A percentile compares a stretch with the other conserved stretches of the same genome.
phyloP scores from a whole-genome alignment of 2,888 invertebrate genomes.

The Caenorhabditis plicata region DNA sequence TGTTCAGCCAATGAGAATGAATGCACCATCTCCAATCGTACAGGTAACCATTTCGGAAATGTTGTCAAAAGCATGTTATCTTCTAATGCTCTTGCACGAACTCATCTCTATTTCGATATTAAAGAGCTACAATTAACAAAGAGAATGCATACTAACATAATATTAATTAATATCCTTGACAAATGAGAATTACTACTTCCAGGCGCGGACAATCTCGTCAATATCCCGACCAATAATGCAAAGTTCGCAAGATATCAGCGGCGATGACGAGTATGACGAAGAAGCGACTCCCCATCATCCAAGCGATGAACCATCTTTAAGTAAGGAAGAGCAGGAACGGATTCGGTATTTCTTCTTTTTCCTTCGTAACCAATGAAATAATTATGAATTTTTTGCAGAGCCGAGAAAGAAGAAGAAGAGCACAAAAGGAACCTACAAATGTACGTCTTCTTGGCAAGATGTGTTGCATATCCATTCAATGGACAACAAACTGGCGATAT shows the following conservation, averaged over 20 bases:
- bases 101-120: too few species aligned
- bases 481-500: constrained; percentile 91
- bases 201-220: constrained; percentile 40
- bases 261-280: constrained; percentile 50
- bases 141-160: neutral
- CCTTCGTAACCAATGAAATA: neutral
- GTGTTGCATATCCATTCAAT: constrained; percentile 93
- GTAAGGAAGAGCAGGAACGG: constrained; percentile 64
- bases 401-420: constrained; percentile 93
- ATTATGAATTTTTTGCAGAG: constrained; percentile 72
- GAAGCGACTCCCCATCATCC: constrained; percentile 27
- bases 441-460: constrained; percentile 91
- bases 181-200: constrained; percentile 3
- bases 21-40: constrained; percentile 28
- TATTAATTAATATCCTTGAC: neutral
- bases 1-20: constrained; percentile 37
- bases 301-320: constrained; percentile 32
- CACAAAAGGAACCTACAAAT: constrained; percentile 89
- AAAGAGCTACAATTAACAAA: too few species aligned
- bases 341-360: constrained; percentile 49
- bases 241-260: constrained; percentile 62
- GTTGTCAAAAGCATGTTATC: too few species aligned
- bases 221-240: constrained; percentile 48
- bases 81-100: too few species aligned
- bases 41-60: constrained; percentile 25